A percentile compares a stretch with the other conserved stretches of the same genome.
phyloP scores from a whole-genome alignment of 2,797 vertebrate genomes.

The Delichon dasypus region DNA sequence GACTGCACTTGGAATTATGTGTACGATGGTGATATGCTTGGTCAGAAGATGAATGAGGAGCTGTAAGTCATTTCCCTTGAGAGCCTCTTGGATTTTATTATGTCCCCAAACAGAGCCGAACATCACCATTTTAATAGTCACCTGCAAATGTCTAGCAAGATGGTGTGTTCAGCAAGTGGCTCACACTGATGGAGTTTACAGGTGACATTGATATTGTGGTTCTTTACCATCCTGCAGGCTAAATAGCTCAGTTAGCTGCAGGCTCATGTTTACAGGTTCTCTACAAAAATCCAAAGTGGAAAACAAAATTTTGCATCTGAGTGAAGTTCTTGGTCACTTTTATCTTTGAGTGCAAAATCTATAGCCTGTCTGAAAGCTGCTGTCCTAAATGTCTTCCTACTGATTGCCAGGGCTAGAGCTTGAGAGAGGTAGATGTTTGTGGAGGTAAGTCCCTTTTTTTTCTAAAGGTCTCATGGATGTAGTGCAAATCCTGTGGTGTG shows the following conservation, averaged over 20 bases:
- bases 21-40: background rate
- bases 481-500: background rate
- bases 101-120: background rate
- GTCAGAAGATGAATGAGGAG: background rate
- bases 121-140: background rate
- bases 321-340: background rate
- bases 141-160: background rate
- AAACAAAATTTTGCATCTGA: background rate
- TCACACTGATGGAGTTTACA: background rate
- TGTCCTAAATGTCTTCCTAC: background rate
- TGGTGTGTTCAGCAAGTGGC: background rate
- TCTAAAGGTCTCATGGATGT: background rate
- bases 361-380: background rate
- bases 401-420: background rate
- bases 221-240: background rate
- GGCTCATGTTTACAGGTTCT: background rate
- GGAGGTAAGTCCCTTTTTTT: background rate
- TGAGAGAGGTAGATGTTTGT: background rate
- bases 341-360: background rate
- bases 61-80: background rate
- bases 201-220: background rate
- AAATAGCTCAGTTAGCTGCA: background rate
- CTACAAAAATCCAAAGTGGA: background rate
- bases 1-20: rapidly evolving
- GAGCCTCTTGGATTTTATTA: background rate